Evolutionary conservation across 2,113 vertebrate genomes (phyloP).

Genomic region (Spizaetus ornatus): DNA sequence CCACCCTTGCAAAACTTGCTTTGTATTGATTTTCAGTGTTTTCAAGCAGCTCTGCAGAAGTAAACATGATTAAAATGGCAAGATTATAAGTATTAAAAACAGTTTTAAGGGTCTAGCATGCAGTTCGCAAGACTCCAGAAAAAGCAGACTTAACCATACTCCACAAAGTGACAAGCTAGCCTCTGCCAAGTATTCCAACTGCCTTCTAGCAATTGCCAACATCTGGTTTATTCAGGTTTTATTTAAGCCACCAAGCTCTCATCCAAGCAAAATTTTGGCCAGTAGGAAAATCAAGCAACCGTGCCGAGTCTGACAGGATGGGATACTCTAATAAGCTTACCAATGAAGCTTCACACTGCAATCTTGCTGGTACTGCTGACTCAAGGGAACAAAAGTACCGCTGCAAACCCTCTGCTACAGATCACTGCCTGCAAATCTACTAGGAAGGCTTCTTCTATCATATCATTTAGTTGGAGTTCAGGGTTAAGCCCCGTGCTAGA

Average conservation of each 20-base stretch:
- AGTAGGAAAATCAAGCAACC: neutral
- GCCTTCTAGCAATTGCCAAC: neutral
- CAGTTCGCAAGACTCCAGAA: neutral
- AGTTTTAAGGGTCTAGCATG: neutral
- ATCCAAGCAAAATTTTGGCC: neutral
- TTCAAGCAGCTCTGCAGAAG: neutral
- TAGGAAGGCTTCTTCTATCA: neutral
- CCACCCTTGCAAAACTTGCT: neutral
- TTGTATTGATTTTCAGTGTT: neutral
- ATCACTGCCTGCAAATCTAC: neutral
- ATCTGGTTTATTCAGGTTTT: neutral
- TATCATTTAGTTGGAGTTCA: neutral
- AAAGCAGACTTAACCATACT: neutral
- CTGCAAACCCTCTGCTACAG: neutral
- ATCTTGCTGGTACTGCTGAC: neutral
- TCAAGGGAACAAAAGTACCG: neutral
- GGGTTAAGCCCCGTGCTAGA: neutral
- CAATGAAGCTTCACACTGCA: neutral
- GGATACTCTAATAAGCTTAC: neutral
- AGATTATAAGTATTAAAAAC: neutral
- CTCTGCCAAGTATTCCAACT: neutral
- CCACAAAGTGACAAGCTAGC: neutral
- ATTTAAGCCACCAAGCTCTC: neutral
- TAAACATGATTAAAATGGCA: neutral
- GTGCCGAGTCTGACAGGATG: neutral